A percentile compares a stretch with the other conserved stretches of the same genome.
Conservation (phyloP, 2,113 vertebrate genomes). For the Misgurnus mizolepis region DNA sequence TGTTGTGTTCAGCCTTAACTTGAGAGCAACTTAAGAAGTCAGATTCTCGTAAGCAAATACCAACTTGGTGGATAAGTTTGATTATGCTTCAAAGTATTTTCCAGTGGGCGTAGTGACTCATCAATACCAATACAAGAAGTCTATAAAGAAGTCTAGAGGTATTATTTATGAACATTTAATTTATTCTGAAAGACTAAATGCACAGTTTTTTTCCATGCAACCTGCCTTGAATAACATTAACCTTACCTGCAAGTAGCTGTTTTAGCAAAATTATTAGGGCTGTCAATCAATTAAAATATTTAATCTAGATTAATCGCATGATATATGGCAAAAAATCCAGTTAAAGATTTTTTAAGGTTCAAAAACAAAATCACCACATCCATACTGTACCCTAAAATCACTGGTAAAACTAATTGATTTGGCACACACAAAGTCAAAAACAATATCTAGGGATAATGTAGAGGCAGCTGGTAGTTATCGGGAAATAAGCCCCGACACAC, state of each 20-base stretch:
- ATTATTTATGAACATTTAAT: constrained; percentile 2
- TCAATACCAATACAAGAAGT: constrained; percentile 16
- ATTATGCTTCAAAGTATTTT: constrained; percentile 12
- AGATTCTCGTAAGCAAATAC: constrained; percentile 3
- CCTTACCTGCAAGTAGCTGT: constrained; percentile 17
- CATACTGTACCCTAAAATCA: too few species aligned
- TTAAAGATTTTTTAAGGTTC: too few species aligned
- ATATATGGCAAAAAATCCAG: too few species aligned
- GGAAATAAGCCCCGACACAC: too few species aligned
- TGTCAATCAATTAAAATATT: too few species aligned
- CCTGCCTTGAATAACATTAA: background rate
- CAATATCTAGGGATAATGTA: too few species aligned
- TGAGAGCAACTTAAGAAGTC: background rate
- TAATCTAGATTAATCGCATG: too few species aligned
- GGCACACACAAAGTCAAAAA: too few species aligned
- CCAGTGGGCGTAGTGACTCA: constrained; percentile 12
- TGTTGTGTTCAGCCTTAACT: background rate
- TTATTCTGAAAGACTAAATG: constrained; percentile 10
- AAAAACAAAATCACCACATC: too few species aligned
- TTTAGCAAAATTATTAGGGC: too few species aligned
- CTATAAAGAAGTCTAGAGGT: constrained; percentile 12
- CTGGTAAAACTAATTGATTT: too few species aligned
- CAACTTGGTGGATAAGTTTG: background rate
- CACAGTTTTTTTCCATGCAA: constrained; percentile 2
- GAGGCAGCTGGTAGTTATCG: too few species aligned